Evolutionary conservation across 2,113 vertebrate genomes (phyloP).

Genomic region (Sphyrna mokarran): DNA sequence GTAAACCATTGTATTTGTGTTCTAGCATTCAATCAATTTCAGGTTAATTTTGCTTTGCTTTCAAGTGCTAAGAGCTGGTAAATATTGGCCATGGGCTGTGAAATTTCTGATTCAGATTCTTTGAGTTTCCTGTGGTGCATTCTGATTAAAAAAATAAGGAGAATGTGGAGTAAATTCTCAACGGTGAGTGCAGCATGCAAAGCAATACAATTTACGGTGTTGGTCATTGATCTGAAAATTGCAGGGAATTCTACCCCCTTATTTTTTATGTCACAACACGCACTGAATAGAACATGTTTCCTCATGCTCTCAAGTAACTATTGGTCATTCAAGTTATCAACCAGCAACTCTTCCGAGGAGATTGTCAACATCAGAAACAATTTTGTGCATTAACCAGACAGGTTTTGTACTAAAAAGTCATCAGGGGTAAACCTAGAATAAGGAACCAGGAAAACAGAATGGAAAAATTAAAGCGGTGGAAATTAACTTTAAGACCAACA

Average conservation of each 20-base stretch:
- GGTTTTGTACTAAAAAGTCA: neutral
- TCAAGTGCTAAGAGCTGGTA: neutral
- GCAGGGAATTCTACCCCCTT: neutral
- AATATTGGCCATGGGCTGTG: neutral
- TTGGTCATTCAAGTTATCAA: no score
- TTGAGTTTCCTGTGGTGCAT: neutral
- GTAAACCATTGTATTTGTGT: neutral
- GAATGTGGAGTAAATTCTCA: neutral
- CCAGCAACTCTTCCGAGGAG: neutral
- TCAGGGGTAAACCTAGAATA: neutral
- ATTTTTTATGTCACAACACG: neutral
- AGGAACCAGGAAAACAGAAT: neutral
- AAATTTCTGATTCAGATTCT: neutral
- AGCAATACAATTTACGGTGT: neutral
- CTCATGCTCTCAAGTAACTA: no score
- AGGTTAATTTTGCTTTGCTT: neutral
- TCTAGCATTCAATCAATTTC: neutral
- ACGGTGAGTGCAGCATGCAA: neutral
- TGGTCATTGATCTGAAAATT: neutral
- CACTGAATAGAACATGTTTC: neutral
- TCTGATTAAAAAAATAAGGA: neutral
- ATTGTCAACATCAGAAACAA: neutral
- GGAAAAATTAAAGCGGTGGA: neutral
- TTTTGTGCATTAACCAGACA: neutral
- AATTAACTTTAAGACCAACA: neutral